Conservation (phyloP, 2,888 invertebrate species). For the Pollenia griseotomentosa region DNA sequence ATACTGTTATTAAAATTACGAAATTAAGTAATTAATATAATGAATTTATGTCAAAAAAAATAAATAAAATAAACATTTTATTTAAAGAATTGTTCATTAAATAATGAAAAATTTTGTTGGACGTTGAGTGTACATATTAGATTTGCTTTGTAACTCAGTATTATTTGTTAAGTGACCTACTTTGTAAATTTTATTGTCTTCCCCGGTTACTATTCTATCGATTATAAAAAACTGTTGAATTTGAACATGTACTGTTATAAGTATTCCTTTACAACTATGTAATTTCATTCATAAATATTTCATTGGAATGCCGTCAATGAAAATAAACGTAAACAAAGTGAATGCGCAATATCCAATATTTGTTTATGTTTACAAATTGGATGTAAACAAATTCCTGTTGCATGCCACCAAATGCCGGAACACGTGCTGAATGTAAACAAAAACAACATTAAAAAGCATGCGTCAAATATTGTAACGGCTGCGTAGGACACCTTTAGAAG, state of each 20-base stretch:
- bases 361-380: conserved; percentile 64
- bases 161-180: too few relatives aligned
- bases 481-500: conserved; percentile 55
- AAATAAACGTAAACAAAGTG: conserved; percentile 78
- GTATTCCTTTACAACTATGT: conserved; percentile 1
- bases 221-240: conserved; percentile 42
- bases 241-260: background rate
- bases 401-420: conserved; percentile 48
- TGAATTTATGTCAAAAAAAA: too few relatives aligned
- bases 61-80: too few relatives aligned
- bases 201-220: background rate
- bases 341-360: conserved; percentile 77
- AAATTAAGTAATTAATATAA: too few relatives aligned
- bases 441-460: conserved; percentile 59
- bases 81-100: too few relatives aligned
- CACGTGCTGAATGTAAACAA: conserved; percentile 74
- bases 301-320: conserved; percentile 63
- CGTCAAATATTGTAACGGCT: conserved; percentile 60
- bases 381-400: conserved; percentile 71
- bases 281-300: conserved; percentile 58
- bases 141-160: too few relatives aligned
- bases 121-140: too few relatives aligned
- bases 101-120: too few relatives aligned
- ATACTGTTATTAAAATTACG: too few relatives aligned
- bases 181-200: background rate